phyloP scores from a whole-genome alignment of 2,797 vertebrate genomes.

The Oryzias dopingdopingensis region DNA sequence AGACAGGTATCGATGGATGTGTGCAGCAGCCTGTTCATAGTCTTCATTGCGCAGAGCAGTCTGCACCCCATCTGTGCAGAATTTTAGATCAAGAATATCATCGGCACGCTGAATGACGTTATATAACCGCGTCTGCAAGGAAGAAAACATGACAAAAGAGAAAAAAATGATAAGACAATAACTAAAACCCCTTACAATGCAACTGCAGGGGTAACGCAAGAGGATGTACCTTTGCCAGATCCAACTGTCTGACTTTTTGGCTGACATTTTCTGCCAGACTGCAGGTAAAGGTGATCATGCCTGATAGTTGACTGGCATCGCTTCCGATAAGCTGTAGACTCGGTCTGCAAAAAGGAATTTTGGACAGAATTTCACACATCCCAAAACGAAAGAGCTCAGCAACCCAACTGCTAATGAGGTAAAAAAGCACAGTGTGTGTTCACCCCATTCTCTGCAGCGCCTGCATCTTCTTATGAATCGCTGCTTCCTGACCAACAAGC shows the following conservation, averaged over 20 bases:
- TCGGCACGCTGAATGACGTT: conserved; percentile 97
- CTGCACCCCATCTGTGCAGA: conserved; percentile 97
- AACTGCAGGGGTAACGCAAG: neutral
- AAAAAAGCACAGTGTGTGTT: neutral
- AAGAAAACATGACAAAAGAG: neutral
- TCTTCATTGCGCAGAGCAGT: conserved; percentile 91
- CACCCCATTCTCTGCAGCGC: conserved; percentile 91
- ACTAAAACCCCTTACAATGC: neutral
- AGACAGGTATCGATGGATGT: conserved; percentile 95
- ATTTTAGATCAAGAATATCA: conserved; percentile 96
- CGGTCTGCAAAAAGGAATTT: conserved; percentile 74
- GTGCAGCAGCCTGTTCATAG: conserved; percentile 95
- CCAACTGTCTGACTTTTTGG: conserved; percentile 95
- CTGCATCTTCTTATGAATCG: conserved; percentile 92
- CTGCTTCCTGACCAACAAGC: conserved; percentile 86
- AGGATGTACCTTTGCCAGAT: conserved; percentile 89
- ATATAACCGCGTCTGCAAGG: conserved; percentile 90
- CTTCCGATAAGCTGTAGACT: conserved; percentile 94
- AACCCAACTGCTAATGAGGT: neutral
- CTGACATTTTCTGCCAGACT: conserved; percentile 97
- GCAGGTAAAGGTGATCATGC: conserved; percentile 97
- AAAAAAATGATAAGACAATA: neutral
- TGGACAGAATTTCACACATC: neutral
- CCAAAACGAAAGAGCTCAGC: neutral
- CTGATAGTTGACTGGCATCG: conserved; percentile 92